Conservation (phyloP, 1,140 invertebrate genomes). For the Hirudo medicinalis region DNA sequence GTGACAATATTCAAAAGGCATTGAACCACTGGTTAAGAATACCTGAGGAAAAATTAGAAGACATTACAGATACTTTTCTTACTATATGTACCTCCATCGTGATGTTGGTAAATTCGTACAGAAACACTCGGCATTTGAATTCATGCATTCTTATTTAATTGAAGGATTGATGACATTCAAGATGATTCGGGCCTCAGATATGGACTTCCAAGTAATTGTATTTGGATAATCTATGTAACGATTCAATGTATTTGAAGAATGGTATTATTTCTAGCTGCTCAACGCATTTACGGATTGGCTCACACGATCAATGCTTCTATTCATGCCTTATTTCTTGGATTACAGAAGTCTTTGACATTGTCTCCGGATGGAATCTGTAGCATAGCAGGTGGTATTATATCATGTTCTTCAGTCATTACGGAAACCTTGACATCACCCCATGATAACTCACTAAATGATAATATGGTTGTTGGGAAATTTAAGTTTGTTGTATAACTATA, state of each 20-base stretch:
- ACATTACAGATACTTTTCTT: constrained; percentile 76
- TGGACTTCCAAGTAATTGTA: constrained; percentile 49
- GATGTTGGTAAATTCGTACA: constrained; percentile 55
- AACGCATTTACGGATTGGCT: constrained; percentile 84
- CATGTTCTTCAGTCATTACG: no score
- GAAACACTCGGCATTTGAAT: neutral
- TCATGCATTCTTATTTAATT: constrained; percentile 28
- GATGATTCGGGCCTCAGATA: constrained; percentile 81
- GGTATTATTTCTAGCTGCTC: constrained; percentile 53
- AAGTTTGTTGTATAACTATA: no score
- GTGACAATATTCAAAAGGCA: constrained; percentile 46
- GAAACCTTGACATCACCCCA: no score
- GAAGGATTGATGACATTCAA: constrained; percentile 89
- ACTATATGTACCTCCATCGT: constrained; percentile 92
- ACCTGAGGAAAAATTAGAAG: constrained; percentile 61
- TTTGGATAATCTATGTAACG: neutral
- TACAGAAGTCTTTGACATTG: constrained; percentile 67
- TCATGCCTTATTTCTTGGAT: constrained; percentile 76
- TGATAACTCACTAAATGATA: no score
- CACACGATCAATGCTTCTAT: constrained; percentile 93
- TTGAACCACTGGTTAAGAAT: constrained; percentile 92
- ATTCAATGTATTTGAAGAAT: constrained; percentile 1
- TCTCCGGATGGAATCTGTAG: constrained; percentile 62
- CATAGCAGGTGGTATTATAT: no score
- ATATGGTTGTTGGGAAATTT: no score